Conservation (phyloP, 1,140 invertebrate genomes). For the Drosophila ercepeae region DNA sequence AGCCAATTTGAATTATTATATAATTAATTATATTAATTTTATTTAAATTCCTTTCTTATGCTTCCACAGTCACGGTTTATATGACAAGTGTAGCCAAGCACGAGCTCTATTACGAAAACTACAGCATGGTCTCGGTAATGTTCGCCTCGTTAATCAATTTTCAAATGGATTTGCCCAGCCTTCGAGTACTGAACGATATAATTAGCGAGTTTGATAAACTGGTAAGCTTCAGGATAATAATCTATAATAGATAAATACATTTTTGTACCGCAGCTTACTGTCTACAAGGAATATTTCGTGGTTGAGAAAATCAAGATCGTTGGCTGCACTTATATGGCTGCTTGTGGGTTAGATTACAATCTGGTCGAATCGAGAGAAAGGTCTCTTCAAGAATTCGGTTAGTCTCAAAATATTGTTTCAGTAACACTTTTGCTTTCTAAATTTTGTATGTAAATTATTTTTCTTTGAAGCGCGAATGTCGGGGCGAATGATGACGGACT, state of each 20-base stretch:
- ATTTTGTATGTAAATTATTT: background rate
- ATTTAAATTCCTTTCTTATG: background rate
- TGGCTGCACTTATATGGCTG: conserved; percentile 97
- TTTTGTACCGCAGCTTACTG: conserved; percentile 2
- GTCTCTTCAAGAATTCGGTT: background rate
- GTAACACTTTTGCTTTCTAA: too few species aligned
- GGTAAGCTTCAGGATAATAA: conserved; percentile 42
- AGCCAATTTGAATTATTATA: too few species aligned
- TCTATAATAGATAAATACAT: too few species aligned
- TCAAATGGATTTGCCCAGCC: conserved; percentile 86
- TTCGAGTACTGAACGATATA: conserved; percentile 93
- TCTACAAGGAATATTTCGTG: conserved; percentile 42
- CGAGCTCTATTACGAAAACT: conserved; percentile 92
- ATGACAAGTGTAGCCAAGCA: conserved; percentile 85
- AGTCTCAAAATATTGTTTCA: background rate
- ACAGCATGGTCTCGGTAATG: conserved; percentile 94
- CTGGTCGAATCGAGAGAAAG: background rate
- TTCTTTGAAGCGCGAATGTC: background rate
- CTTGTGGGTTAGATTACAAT: conserved; percentile 90
- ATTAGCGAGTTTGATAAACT: conserved; percentile 93
- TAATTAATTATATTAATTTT: background rate
- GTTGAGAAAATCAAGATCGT: conserved; percentile 96
- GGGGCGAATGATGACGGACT: background rate
- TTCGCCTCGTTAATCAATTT: conserved; percentile 95
- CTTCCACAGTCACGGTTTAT: background rate